Percentiles rank a stretch among this genome's conserved stretches.
Conservation (phyloP, 2,113 vertebrate genomes). For the Edolisoma coerulescens region DNA sequence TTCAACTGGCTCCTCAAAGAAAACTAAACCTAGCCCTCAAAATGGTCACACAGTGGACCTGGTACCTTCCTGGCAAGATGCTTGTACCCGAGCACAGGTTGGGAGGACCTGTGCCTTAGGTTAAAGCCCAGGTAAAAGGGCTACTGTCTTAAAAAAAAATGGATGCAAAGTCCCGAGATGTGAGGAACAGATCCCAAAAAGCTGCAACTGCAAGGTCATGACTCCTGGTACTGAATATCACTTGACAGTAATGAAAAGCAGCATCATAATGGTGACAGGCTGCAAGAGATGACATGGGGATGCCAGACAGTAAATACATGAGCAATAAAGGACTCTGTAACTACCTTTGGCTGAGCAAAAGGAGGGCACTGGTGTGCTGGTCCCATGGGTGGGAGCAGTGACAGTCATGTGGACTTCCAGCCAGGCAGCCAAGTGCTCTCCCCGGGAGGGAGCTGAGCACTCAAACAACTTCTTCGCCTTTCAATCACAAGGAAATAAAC, state of each 20-base stretch:
- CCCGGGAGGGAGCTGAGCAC: not conserved
- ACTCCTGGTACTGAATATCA: not conserved
- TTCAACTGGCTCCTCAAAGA: not conserved
- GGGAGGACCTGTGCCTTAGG: not conserved
- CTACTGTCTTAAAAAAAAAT: not conserved
- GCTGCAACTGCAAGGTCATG: not conserved
- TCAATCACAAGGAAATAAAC: not conserved
- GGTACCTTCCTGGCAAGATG: not conserved
- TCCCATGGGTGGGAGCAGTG: not conserved
- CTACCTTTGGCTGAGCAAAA: not conserved
- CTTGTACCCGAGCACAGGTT: rapidly evolving
- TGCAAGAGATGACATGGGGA: not conserved
- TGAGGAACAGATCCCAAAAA: not conserved
- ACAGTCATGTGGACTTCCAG: not conserved
- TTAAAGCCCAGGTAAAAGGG: not conserved
- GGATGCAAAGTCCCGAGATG: not conserved
- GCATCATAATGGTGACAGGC: not conserved
- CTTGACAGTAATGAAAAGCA: not conserved
- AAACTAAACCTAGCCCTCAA: not conserved
- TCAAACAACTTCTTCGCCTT: not conserved
- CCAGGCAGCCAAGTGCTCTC: not conserved
- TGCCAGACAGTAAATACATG: not conserved
- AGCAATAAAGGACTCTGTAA: not conserved
- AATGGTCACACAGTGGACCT: not conserved
- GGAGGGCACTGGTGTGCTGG: not conserved